Evolutionary conservation across 2,113 vertebrate species (phyloP).

Genomic region (Etia nguti): DNA sequence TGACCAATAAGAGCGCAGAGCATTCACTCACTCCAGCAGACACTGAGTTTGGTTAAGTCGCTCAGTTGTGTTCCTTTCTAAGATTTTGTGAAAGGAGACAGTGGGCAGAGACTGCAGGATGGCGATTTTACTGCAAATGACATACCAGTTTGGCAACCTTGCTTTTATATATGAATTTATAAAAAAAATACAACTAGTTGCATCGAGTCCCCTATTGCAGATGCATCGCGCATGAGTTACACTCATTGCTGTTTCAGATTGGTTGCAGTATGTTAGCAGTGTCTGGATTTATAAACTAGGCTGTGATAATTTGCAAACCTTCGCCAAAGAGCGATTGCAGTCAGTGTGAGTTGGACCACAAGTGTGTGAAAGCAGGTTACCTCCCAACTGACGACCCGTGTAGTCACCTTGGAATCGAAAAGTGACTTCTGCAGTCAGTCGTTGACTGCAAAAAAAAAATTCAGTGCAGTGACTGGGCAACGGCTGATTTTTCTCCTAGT

Average conservation of each 20-base stretch:
- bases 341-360: neutral
- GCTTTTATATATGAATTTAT: neutral
- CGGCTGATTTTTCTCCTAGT: neutral
- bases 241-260: neutral
- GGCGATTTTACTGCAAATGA: neutral
- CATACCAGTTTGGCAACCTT: neutral
- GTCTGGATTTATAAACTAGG: neutral
- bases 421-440: neutral
- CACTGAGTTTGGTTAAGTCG: neutral
- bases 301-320: neutral
- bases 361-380: neutral
- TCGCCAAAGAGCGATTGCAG: neutral
- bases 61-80: neutral
- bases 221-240: neutral
- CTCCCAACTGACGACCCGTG: neutral
- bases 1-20: neutral
- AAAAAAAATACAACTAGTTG: neutral
- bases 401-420: neutral
- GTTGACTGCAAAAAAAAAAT: neutral
- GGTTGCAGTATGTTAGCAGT: neutral
- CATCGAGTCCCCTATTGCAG: neutral
- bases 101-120: neutral
- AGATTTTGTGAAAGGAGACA: neutral
- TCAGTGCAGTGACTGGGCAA: neutral
- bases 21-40: neutral